Percentiles rank a stretch among this genome's conserved stretches.
Conservation (phyloP, 1,140 invertebrate species). For the Papilio polyxenes region DNA sequence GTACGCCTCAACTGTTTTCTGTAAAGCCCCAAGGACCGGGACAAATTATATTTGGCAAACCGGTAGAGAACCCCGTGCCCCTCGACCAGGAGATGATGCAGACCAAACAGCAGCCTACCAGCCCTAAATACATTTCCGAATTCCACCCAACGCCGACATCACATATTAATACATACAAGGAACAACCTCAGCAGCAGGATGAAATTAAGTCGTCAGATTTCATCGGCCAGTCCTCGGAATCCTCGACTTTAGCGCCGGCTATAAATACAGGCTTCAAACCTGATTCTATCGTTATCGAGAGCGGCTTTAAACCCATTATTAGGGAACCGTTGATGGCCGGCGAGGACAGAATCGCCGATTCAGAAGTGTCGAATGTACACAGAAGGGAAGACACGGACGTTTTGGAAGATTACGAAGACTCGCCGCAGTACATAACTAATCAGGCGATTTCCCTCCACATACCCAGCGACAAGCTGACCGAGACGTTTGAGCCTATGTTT, state of each 20-base stretch:
- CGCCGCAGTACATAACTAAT: conserved; percentile 75
- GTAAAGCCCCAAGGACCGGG: conserved; percentile 60
- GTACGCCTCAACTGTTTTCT: conserved; percentile 58
- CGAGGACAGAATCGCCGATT: conserved; percentile 79
- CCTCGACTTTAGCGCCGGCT: conserved; percentile 74
- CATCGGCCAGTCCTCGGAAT: conserved; percentile 73
- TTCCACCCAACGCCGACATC: conserved; percentile 49
- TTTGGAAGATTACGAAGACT: conserved; percentile 77
- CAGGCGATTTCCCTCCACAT: conserved; percentile 59
- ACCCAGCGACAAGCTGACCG: conserved; percentile 76
- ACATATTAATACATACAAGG: conserved; percentile 47
- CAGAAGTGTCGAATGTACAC: conserved; percentile 73
- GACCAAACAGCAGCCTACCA: conserved; percentile 60
- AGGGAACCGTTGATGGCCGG: conserved; percentile 80
- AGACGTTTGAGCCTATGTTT: conserved; percentile 87
- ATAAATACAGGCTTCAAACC: conserved; percentile 90
- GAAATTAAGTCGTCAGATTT: conserved; percentile 79
- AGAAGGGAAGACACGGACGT: conserved; percentile 80
- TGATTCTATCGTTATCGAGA: conserved; percentile 89
- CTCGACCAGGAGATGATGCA: conserved; percentile 76
- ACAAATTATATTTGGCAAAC: conserved; percentile 79
- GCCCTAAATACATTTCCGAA: conserved; percentile 51
- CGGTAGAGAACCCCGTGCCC: conserved; percentile 76
- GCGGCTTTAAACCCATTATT: conserved; percentile 91
- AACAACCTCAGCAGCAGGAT: conserved; percentile 49